Evolutionary conservation across 2,888 invertebrate species (phyloP).

Genomic region (Andrena praecox): DNA sequence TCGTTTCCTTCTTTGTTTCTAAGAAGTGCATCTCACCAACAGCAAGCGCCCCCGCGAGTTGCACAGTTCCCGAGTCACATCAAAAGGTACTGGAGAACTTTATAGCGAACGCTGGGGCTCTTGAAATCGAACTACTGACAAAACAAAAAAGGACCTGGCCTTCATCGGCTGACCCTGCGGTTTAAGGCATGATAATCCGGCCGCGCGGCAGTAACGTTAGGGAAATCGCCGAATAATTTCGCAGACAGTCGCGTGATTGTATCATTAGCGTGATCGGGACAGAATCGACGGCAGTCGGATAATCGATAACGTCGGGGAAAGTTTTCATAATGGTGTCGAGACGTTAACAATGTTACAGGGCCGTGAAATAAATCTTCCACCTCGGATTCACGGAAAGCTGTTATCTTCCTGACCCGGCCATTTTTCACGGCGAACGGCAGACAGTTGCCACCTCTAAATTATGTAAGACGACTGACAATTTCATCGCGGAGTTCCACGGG

Average conservation of each 20-base stretch:
- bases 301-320: constrained; percentile 13
- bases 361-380: constrained; percentile 40
- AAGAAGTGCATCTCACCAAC: not conserved
- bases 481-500: constrained; percentile 11
- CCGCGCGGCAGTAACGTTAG: not conserved
- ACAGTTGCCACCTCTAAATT: constrained; percentile 30
- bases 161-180: constrained; percentile 5
- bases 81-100: constrained; percentile 13
- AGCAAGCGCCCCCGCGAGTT: constrained; percentile 24
- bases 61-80: constrained; percentile 19
- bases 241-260: constrained; percentile 8
- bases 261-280: not conserved
- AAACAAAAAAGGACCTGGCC: not conserved
- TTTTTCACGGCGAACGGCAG: constrained; percentile 35
- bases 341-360: constrained; percentile 31
- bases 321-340: constrained; percentile 27
- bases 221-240: not conserved
- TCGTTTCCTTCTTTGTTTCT: not conserved
- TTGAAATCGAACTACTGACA: constrained; percentile 27
- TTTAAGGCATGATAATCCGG: constrained; percentile 14
- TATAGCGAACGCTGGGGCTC: not conserved
- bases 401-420: constrained; percentile 11
- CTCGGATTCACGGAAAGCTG: constrained; percentile 25
- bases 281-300: constrained; percentile 12
- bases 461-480: constrained; percentile 45